Percentiles rank a stretch among this genome's conserved stretches.
Conservation (phyloP, 2,113 vertebrate genomes). For the Holacanthus passer region DNA sequence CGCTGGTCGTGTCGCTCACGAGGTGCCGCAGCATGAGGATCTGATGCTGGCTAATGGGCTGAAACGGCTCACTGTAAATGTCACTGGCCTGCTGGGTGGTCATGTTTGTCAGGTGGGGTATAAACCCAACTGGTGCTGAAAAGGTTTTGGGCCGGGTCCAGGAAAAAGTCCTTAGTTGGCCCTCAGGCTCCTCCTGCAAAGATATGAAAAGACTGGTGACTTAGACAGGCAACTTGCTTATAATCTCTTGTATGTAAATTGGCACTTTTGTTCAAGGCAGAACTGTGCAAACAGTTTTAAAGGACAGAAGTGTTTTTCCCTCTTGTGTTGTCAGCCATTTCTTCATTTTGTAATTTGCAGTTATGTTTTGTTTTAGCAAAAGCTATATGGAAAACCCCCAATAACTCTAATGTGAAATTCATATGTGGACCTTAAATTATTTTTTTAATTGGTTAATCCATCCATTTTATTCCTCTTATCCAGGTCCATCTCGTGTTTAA, state of each 20-base stretch:
- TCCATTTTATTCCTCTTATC: not conserved
- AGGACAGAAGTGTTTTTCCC: not conserved
- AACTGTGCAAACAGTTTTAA: not conserved
- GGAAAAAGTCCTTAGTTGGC: conserved; percentile 37
- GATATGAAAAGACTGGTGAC: conserved; percentile 41
- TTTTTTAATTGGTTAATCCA: not conserved
- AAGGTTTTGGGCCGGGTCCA: conserved; percentile 65
- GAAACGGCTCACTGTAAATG: conserved; percentile 71
- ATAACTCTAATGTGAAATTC: not conserved
- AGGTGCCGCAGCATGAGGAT: conserved; percentile 59
- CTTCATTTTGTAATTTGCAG: not conserved
- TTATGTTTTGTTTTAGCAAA: not conserved
- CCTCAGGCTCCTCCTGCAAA: conserved; percentile 29
- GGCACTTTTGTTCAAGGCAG: not conserved
- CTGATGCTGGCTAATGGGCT: conserved; percentile 70
- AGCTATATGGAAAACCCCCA: not conserved
- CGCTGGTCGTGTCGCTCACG: conserved; percentile 64
- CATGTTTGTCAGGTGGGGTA: conserved; percentile 68
- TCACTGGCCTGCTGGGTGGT: conserved; percentile 70
- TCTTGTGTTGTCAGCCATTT: not conserved
- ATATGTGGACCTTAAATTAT: not conserved
- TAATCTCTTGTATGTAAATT: not conserved
- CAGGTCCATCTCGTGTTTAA: not conserved
- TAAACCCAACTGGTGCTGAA: conserved; percentile 70
- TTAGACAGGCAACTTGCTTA: not conserved